These are phyloP conservation scores for Epicauta chinensis DNA, from an alignment of 1,140 invertebrate genomes.

Conservation along the genomic window DNA sequence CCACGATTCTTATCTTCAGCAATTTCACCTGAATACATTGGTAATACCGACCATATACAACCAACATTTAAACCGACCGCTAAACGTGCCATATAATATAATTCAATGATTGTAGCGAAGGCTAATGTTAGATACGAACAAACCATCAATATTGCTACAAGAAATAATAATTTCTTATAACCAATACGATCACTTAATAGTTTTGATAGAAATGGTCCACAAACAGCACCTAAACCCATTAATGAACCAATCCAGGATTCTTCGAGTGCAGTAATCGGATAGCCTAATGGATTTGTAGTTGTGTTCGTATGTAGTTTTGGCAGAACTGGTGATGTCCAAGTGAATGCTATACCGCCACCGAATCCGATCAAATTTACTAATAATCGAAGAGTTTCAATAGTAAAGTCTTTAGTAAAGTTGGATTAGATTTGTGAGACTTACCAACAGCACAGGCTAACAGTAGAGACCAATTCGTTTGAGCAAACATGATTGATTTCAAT, in stretches of 20 bases:
- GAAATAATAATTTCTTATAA: constrained; percentile 41
- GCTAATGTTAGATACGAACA: constrained; percentile 41
- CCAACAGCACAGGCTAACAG: no score
- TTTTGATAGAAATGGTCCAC: constrained; percentile 49
- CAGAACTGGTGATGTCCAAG: constrained; percentile 67
- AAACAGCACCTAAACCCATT: constrained; percentile 67
- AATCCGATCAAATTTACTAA: constrained; percentile 59
- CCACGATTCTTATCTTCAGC: constrained; percentile 34
- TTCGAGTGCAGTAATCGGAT: constrained; percentile 44
- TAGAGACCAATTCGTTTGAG: no score
- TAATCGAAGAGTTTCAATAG: no score
- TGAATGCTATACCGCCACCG: constrained; percentile 57
- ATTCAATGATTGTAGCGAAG: constrained; percentile 36
- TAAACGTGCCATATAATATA: constrained; percentile 40
- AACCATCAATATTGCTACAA: constrained; percentile 39
- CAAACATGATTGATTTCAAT: no score
- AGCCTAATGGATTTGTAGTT: constrained; percentile 32
- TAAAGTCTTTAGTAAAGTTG: no score
- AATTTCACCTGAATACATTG: no score
- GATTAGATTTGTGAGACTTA: no score
- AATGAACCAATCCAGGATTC: constrained; percentile 75
- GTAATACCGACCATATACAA: constrained; percentile 45
- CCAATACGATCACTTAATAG: constrained; percentile 57
- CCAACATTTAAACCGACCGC: constrained; percentile 44
- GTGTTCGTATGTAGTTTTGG: constrained; percentile 46